phyloP scores from a whole-genome alignment of 1,140 invertebrate genomes.

The Holotrichia oblita region DNA sequence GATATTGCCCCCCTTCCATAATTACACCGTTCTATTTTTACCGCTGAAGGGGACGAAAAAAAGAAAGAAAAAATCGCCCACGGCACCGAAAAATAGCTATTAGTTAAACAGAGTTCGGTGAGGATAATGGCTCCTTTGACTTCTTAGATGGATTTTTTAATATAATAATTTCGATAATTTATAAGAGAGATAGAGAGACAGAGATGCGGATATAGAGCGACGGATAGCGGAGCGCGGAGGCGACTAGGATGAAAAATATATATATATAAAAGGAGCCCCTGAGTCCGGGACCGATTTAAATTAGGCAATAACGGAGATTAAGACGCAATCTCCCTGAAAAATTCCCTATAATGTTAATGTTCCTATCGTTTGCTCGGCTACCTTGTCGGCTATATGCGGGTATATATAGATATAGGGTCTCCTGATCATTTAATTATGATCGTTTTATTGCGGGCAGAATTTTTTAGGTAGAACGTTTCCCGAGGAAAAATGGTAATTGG shows the following conservation, averaged over 20 bases:
- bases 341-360: constrained; percentile 32
- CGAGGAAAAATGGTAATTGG: constrained; percentile 26
- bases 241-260: neutral
- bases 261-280: constrained; percentile 20
- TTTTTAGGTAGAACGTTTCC: neutral
- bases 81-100: constrained; percentile 50
- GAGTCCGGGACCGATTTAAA: constrained; percentile 58
- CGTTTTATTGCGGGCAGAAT: constrained; percentile 24
- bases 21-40: constrained; percentile 40
- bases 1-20: constrained; percentile 32
- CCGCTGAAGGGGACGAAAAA: constrained; percentile 25
- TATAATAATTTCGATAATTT: constrained; percentile 75
- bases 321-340: constrained; percentile 43
- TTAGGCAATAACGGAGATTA: constrained; percentile 61
- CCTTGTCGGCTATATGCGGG: neutral
- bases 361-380: constrained; percentile 23
- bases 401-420: neutral
- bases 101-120: constrained; percentile 52
- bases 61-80: constrained; percentile 41
- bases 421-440: constrained; percentile 36
- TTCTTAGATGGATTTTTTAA: constrained; percentile 74
- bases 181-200: constrained; percentile 63
- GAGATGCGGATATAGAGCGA: constrained; percentile 57
- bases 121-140: constrained; percentile 67
- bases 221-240: neutral